Percentiles rank a stretch among this genome's conserved stretches.
phyloP scores from a whole-genome alignment of 30 jellyfish, hydroid and myxozoan genomes.

The Aurelia aurita complex sp. Pacific region DNA sequence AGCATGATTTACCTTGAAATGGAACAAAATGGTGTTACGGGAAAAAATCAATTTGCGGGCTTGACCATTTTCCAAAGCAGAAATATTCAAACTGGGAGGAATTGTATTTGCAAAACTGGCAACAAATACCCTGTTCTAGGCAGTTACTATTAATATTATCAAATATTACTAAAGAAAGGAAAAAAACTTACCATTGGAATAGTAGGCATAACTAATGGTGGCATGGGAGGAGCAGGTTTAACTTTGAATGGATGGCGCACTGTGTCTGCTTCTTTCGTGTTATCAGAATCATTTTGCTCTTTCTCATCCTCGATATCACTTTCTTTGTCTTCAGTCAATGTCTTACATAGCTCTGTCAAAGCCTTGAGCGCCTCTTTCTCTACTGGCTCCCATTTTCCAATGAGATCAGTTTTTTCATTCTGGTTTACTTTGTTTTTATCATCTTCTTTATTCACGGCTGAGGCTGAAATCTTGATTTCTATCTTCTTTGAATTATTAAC shows the following conservation, averaged over 20 bases:
- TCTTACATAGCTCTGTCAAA: slow-evolving; percentile 61
- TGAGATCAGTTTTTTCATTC: slow-evolving; percentile 29
- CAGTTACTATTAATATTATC: no score
- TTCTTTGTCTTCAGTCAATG: slow-evolving; percentile 22
- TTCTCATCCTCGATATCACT: slow-evolving; percentile 5
- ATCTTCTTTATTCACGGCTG: slow-evolving; percentile 3
- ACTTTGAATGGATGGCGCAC: slow-evolving; percentile 51
- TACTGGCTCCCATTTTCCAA: slow-evolving; percentile 76
- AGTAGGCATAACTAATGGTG: not conserved
- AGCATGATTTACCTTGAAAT: no score
- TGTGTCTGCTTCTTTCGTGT: not conserved
- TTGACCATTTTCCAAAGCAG: no score
- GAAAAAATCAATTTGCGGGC: no score
- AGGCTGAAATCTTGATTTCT: slow-evolving; percentile 36
- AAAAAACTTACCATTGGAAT: slow-evolving; percentile 48
- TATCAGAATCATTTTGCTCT: not conserved
- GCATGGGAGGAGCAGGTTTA: slow-evolving; percentile 22
- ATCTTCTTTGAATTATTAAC: slow-evolving; percentile 13
- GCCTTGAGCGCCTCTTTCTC: slow-evolving; percentile 47
- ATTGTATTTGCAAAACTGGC: no score
- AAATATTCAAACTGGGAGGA: no score
- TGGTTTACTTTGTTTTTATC: not conserved
- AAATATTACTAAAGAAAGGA: no score
- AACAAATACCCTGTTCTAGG: no score
- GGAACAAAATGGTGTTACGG: no score